phyloP scores from a whole-genome alignment of 1,140 invertebrate genomes.

The Aphis craccivora region DNA sequence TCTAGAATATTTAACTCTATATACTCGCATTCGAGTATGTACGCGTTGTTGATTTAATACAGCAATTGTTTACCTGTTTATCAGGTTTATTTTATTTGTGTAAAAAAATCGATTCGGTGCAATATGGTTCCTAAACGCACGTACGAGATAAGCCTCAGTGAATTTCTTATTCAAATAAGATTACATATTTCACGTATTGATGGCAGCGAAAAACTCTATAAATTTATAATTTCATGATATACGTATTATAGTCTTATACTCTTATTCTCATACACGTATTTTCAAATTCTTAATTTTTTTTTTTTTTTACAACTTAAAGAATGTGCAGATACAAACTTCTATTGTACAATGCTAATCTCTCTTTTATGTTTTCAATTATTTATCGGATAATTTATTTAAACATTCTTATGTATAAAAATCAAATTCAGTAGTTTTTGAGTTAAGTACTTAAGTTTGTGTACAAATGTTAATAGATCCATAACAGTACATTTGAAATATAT shows the following conservation, averaged over 20 bases:
- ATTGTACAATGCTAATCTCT: not conserved
- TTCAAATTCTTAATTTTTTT: too few species aligned
- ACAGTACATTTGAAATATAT: not conserved
- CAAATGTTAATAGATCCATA: too few species aligned
- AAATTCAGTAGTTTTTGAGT: not conserved
- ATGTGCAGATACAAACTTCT: not conserved
- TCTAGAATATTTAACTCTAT: not conserved
- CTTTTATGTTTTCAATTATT: not conserved
- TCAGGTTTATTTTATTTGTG: not conserved
- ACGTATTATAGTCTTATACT: not conserved
- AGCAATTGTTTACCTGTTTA: conserved; percentile 32
- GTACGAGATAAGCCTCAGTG: not conserved
- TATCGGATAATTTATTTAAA: not conserved
- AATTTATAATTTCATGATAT: not conserved
- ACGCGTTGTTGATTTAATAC: conserved; percentile 6
- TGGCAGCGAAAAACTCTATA: not conserved
- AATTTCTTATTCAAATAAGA: conserved; percentile 5
- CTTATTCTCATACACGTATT: too few species aligned
- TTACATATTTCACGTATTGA: not conserved
- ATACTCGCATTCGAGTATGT: not conserved
- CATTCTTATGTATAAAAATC: too few species aligned
- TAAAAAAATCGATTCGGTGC: not conserved
- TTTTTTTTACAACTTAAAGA: too few species aligned
- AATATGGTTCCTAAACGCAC: not conserved
- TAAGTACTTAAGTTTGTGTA: too few species aligned